Percentiles rank a stretch among this genome's conserved stretches.
phyloP scores from a whole-genome alignment of 1,140 invertebrate species.

The Drosophila pachea region DNA sequence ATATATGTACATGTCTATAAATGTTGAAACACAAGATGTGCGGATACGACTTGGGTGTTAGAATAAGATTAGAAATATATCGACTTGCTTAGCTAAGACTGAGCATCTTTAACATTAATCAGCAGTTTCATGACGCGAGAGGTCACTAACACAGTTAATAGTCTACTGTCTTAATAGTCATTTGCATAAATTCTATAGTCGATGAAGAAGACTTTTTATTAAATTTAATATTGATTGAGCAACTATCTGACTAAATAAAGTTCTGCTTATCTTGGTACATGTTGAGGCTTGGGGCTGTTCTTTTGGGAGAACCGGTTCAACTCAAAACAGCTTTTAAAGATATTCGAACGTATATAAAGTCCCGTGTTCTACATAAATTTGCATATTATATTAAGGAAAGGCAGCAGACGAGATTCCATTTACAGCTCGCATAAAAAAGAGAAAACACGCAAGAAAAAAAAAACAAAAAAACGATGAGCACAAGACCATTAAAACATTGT shows the following conservation, averaged over 20 bases:
- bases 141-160: neutral
- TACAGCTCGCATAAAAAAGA: slow-evolving; percentile 30
- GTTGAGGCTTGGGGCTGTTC: slow-evolving; percentile 3
- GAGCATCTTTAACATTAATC: too few relatives aligned
- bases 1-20: neutral
- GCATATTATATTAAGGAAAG: slow-evolving; percentile 40
- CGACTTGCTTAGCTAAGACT: too few relatives aligned
- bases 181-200: neutral
- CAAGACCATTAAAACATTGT: neutral
- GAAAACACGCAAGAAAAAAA: slow-evolving; percentile 11
- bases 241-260: slow-evolving; percentile 2
- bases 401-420: slow-evolving; percentile 25
- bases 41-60: too few relatives aligned
- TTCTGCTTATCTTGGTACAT: neutral
- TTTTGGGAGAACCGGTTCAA: slow-evolving; percentile 29
- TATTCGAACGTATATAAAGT: slow-evolving; percentile 10
- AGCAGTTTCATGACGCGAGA: neutral
- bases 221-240: neutral
- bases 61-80: too few relatives aligned
- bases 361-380: slow-evolving; percentile 45
- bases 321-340: slow-evolving; percentile 6
- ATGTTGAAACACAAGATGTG: neutral
- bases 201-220: neutral
- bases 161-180: neutral
- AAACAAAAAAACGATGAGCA: slow-evolving; percentile 1